Percentiles rank a stretch among this genome's conserved stretches.
Evolutionary conservation across 2,888 invertebrate genomes (phyloP).

Genomic region (Emesis furor): DNA sequence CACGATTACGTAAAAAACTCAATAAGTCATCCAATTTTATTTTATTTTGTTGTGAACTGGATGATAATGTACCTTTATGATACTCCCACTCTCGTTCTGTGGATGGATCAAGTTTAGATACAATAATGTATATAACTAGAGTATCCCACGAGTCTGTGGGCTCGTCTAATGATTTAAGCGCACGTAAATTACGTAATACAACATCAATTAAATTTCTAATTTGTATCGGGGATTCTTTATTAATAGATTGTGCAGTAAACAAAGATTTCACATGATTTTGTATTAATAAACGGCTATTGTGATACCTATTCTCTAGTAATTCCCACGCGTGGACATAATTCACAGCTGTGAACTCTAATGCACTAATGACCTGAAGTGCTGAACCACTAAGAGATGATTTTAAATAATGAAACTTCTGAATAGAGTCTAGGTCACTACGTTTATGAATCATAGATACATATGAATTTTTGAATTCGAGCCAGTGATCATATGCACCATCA

Average conservation of each 20-base stretch:
- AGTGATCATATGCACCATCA: too few relatives aligned
- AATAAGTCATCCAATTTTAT: slow-evolving; percentile 31
- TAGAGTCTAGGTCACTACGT: too few relatives aligned
- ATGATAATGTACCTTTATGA: slow-evolving; percentile 32
- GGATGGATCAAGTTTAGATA: slow-evolving; percentile 64
- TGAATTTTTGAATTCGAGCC: too few relatives aligned
- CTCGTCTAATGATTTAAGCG: slow-evolving; percentile 57
- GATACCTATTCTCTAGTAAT: too few relatives aligned
- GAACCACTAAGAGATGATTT: too few relatives aligned
- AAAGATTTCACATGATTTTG: slow-evolving; percentile 61
- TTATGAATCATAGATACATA: too few relatives aligned
- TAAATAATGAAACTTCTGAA: too few relatives aligned
- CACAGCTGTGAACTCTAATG: too few relatives aligned
- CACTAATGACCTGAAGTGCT: too few relatives aligned
- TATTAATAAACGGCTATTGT: slow-evolving; percentile 7
- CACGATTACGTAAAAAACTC: slow-evolving; percentile 31
- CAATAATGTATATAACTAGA: slow-evolving; percentile 56
- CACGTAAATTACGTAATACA: slow-evolving; percentile 59
- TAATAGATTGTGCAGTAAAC: slow-evolving; percentile 48
- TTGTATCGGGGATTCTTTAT: slow-evolving; percentile 52
- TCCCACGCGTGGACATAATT: too few relatives aligned
- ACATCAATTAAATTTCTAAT: slow-evolving; percentile 61
- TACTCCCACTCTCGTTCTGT: slow-evolving; percentile 63
- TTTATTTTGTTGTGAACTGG: slow-evolving; percentile 12
- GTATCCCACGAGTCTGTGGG: slow-evolving; percentile 58